Percentiles rank a stretch among this genome's conserved stretches.
These are phyloP conservation scores for Condylura cristata DNA, from an alignment of 2,113 vertebrate species.

Conservation along the genomic window DNA sequence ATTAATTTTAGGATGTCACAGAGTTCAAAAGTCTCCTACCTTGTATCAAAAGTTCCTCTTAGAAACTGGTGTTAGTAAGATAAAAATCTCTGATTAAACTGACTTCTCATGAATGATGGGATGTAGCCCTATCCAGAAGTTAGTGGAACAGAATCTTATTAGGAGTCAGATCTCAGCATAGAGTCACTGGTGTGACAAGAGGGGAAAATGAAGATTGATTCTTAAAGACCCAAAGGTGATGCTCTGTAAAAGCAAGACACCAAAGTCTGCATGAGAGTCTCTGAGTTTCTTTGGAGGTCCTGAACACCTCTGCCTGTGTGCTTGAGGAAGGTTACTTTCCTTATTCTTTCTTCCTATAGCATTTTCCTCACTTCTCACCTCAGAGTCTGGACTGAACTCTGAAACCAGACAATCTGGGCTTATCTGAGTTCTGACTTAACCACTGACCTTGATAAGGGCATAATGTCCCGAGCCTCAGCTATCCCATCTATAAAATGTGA, in stretches of 20 bases:
- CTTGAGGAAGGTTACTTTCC: not conserved
- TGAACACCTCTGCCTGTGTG: not conserved
- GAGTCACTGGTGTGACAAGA: not conserved
- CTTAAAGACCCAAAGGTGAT: not conserved
- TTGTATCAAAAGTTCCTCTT: slow-evolving; percentile 1
- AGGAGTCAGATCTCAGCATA: slow-evolving; percentile 2
- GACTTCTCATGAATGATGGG: slow-evolving; percentile 45
- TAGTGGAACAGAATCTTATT: not conserved
- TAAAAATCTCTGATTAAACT: slow-evolving; percentile 49
- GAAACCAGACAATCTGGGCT: not conserved
- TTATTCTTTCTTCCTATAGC: not conserved
- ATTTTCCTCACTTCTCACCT: not conserved
- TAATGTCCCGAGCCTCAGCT: not conserved
- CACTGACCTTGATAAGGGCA: not conserved
- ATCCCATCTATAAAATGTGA: not conserved
- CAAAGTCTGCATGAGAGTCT: not conserved
- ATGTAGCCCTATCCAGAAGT: slow-evolving; percentile 32
- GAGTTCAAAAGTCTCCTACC: not conserved
- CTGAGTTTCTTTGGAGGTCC: not conserved
- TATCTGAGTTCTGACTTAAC: not conserved
- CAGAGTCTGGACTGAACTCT: not conserved
- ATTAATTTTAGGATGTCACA: not conserved
- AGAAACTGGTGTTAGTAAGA: slow-evolving; percentile 1
- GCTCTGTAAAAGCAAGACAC: not conserved
- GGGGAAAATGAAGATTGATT: slow-evolving; percentile 55